A percentile compares a stretch with the other conserved stretches of the same genome.
These are phyloP conservation scores for Syrista parreyssii DNA, from an alignment of 2,888 invertebrate genomes.

Conservation along the genomic window DNA sequence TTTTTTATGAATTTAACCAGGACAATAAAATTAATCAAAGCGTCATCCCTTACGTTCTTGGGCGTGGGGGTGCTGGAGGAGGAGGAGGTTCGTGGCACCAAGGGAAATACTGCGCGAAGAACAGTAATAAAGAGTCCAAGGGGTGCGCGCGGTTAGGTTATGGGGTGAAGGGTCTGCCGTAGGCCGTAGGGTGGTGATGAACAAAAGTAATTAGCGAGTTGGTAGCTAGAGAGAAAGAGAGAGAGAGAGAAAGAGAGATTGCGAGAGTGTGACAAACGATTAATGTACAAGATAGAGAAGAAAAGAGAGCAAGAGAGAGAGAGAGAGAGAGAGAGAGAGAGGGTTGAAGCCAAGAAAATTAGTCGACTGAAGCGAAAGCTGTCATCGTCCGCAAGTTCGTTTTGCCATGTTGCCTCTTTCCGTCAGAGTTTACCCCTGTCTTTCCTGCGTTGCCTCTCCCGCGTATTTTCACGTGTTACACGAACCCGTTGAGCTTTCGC, in stretches of 20 bases:
- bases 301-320: constrained; percentile 4
- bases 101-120: constrained; percentile 16
- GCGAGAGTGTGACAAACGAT: neutral
- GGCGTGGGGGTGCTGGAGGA: neutral
- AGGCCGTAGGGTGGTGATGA: constrained; percentile 16
- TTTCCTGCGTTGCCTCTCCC: neutral
- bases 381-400: neutral
- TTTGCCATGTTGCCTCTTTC: neutral
- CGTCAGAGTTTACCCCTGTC: neutral
- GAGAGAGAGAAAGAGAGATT: constrained; percentile 3
- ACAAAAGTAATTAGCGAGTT: constrained; percentile 25
- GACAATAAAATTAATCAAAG: constrained; percentile 21
- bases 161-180: constrained; percentile 14
- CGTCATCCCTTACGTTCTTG: constrained; percentile 12
- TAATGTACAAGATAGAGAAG: neutral
- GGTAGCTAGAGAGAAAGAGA: neutral
- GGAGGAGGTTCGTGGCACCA: neutral
- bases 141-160: constrained; percentile 15
- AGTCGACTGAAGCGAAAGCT: neutral
- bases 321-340: neutral
- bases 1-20: constrained; percentile 9
- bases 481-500: neutral
- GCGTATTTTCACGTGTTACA: neutral
- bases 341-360: neutral
- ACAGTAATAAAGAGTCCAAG: constrained; percentile 21